Evolutionary conservation across 30 jellyfish, hydroid and myxozoan species (phyloP).

Genomic region (Catostylus mosaicus): DNA sequence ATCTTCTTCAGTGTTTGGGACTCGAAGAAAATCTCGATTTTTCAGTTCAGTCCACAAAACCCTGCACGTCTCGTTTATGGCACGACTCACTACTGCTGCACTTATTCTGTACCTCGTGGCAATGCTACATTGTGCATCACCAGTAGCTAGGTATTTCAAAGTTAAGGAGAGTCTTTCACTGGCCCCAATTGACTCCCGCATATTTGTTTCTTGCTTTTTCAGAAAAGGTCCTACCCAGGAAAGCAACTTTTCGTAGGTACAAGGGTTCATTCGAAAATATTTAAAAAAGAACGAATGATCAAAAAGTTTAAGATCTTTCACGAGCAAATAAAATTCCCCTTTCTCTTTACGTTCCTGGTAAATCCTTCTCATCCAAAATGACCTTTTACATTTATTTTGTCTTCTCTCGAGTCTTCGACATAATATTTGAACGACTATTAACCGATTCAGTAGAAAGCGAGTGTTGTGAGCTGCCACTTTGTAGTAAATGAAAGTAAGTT

Average conservation of each 20-base stretch:
- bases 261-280: conserved; percentile 33
- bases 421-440: neutral
- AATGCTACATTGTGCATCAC: conserved; percentile 69
- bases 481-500: neutral
- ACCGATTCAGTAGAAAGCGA: neutral
- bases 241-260: too few species aligned
- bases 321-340: conserved; percentile 14
- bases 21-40: conserved; percentile 1
- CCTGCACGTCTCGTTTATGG: conserved; percentile 25
- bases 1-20: conserved; percentile 22
- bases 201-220: neutral
- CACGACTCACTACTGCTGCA: conserved; percentile 31
- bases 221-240: too few species aligned
- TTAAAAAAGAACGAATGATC: neutral
- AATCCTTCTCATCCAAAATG: conserved; percentile 5
- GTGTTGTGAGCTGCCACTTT: neutral
- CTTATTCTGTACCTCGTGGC: conserved; percentile 56
- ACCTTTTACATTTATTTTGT: neutral
- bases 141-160: conserved; percentile 38
- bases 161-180: conserved; percentile 6
- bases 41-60: conserved; percentile 33
- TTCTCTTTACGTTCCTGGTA: conserved; percentile 4
- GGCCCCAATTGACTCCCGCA: neutral
- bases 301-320: neutral
- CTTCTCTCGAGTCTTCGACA: neutral